phyloP scores from a whole-genome alignment of 2,113 vertebrate genomes.

The Melanotaenia duboulayi region DNA sequence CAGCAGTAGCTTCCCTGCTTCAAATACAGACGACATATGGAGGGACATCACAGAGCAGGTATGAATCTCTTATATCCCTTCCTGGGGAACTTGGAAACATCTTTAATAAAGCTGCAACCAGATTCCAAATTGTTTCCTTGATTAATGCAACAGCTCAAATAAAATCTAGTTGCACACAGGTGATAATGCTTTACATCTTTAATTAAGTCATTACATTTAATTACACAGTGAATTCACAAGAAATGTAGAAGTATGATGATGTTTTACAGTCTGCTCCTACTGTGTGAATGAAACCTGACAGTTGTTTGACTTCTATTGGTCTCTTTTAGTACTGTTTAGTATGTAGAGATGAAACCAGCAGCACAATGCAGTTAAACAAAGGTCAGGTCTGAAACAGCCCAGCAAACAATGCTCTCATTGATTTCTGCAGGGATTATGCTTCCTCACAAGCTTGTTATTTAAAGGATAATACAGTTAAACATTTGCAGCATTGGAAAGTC shows the following conservation, averaged over 20 bases:
- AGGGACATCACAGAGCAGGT: conserved; percentile 26
- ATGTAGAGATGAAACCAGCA: not conserved
- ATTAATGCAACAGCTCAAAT: not conserved
- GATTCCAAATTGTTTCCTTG: conserved; percentile 9
- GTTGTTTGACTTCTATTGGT: not conserved
- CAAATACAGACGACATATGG: conserved; percentile 31
- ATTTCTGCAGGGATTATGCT: conserved; percentile 28
- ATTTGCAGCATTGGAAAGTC: conserved; percentile 1
- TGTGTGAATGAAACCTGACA: not conserved
- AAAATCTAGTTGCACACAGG: not conserved
- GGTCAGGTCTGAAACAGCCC: conserved; percentile 1
- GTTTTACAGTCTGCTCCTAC: not conserved
- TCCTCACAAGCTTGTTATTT: conserved; percentile 12
- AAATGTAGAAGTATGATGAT: not conserved
- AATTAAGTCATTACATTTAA: not conserved
- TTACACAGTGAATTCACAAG: no score
- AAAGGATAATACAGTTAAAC: conserved; percentile 16
- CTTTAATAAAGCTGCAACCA: conserved; percentile 22
- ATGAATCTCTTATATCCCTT: conserved; percentile 12
- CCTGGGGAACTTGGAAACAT: not conserved
- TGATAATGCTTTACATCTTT: not conserved
- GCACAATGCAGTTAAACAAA: not conserved
- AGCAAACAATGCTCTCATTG: conserved; percentile 35
- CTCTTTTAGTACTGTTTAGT: not conserved
- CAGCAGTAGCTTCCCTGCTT: conserved; percentile 5